These are phyloP conservation scores for Clarias pachynema DNA, from an alignment of 2,797 vertebrate species.

Conservation along the genomic window DNA sequence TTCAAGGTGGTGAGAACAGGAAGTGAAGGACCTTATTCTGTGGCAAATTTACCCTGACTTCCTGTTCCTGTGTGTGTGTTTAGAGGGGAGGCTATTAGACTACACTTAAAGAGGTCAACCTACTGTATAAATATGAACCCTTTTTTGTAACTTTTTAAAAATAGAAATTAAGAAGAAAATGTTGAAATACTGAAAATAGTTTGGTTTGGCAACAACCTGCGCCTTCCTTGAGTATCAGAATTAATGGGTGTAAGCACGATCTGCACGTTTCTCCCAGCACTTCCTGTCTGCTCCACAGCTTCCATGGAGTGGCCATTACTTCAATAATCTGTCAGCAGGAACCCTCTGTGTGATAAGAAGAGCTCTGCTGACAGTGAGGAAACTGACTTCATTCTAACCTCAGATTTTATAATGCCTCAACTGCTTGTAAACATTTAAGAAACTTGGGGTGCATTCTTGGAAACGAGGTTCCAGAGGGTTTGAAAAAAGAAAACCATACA, in stretches of 20 bases:
- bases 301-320: constrained; percentile 53
- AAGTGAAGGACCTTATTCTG: constrained; percentile 65
- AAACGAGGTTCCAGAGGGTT: not conserved
- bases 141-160: not conserved
- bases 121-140: not conserved
- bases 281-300: constrained; percentile 51
- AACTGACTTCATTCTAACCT: constrained; percentile 24
- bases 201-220: not conserved
- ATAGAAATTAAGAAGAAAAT: not conserved
- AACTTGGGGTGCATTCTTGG: not conserved
- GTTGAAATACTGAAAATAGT: not conserved
- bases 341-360: constrained; percentile 70
- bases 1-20: constrained; percentile 55
- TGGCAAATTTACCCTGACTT: constrained; percentile 60
- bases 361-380: constrained; percentile 35
- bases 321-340: constrained; percentile 78
- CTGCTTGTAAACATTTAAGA: constrained; percentile 27
- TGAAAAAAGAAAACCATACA: not conserved
- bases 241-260: constrained; percentile 7
- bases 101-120: not conserved
- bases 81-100: not conserved
- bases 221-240: not conserved
- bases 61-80: constrained; percentile 70
- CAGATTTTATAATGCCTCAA: constrained; percentile 13
- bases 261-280: constrained; percentile 27